Percentiles rank a stretch among this genome's conserved stretches.
These are phyloP conservation scores for Xiphydria camelus DNA, from an alignment of 2,888 invertebrate species.

Conservation along the genomic window DNA sequence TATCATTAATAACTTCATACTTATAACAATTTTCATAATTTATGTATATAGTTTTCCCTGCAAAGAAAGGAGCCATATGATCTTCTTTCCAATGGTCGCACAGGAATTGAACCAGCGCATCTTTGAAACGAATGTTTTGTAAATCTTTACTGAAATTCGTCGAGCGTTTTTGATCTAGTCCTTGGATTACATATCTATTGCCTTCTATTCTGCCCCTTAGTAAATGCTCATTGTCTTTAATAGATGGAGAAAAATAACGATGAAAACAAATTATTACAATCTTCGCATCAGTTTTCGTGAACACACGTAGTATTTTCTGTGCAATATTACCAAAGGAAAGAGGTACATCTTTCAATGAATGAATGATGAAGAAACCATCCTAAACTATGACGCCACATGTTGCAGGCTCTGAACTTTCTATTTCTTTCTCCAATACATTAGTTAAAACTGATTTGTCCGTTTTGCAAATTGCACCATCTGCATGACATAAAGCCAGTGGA, in stretches of 20 bases:
- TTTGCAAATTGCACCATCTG: conserved; percentile 29
- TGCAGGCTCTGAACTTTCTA: conserved; percentile 20
- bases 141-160: conserved; percentile 18
- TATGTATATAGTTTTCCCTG: not conserved
- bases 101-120: conserved; percentile 16
- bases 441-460: conserved; percentile 28
- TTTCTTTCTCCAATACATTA: conserved; percentile 18
- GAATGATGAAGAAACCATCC: conserved; percentile 43
- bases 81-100: conserved; percentile 14
- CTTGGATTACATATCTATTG: conserved; percentile 12
- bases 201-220: too few relatives aligned
- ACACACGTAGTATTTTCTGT: conserved; percentile 33
- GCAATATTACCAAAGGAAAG: conserved; percentile 38
- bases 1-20: conserved; percentile 2
- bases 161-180: conserved; percentile 18
- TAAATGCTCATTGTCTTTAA: too few relatives aligned
- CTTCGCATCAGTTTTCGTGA: conserved; percentile 19
- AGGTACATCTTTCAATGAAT: conserved; percentile 39
- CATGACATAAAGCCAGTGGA: conserved; percentile 30
- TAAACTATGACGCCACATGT: conserved; percentile 36
- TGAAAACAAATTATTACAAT: conserved; percentile 21
- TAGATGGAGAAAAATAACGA: conserved; percentile 17
- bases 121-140: conserved; percentile 18
- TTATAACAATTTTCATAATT: conserved; percentile 3
- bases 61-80: conserved; percentile 12